Base-by-base conservation (phyloP, 2,888 invertebrate genomes). In the Leptinotarsa rubiginosa region DNA sequence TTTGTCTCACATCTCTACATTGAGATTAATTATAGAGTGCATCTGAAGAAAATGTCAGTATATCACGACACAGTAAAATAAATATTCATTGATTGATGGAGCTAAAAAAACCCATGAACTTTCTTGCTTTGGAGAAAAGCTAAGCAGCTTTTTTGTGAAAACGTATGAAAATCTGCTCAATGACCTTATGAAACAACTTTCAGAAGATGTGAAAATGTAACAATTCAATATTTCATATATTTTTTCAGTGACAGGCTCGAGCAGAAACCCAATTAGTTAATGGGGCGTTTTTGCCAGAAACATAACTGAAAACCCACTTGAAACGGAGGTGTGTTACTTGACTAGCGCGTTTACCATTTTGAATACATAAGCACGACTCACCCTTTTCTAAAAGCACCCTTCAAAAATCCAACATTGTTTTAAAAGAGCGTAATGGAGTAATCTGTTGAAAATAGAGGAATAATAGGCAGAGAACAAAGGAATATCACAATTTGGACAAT, bases 381-480 rank as follows among this genome's bases (percentile, higher is more conserved):
- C 69, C 77, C 71, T 69, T 68, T 69, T n/a, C 15, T 5, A 56
- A 65, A 22, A 15, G 31, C 66, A 56, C 74, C 76, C 78, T 74
- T 71, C 47, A 52, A 25, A 73, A 74, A 69, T 73, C 79, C 69
- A 72, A 77, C 79, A 82, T 82, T 82, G 82, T 83, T 83, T 83
- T 81, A 81, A 83, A 67, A 80, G 82, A 79, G 81, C 78, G 80
- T 82, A 83, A 83, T 77, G 77, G 78, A 76, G 77, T 79, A 77
- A 77, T 79, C 79, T 75, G 77, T 76, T 67, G 79, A 83, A 82
- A 85, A 85, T 84, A 82, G 84, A 83, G 82, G 83, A 82, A 85
- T 84, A 85, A 85, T 84, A 80, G 81, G 69, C 75, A 69, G 70
- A 70, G 83, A 85, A 84, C 84, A 85, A 84, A 83, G 81, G 80